Evolutionary conservation across 2,797 vertebrate genomes (phyloP).

Genomic region (Mormyrops boulengeri): DNA sequence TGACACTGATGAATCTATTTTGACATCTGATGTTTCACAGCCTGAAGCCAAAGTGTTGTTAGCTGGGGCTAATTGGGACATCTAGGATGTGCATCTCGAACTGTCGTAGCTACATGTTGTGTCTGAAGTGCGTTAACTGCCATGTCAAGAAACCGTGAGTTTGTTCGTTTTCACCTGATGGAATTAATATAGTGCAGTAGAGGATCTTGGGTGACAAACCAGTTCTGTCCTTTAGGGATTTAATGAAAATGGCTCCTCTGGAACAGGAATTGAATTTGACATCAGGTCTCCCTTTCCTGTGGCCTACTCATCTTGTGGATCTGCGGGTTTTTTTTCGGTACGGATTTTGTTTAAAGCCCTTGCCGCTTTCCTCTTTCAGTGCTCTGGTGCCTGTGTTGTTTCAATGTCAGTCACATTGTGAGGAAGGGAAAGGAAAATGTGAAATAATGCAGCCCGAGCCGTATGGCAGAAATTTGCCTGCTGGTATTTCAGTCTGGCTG

Average conservation of each 20-base stretch:
- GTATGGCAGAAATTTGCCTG: neutral
- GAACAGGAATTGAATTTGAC: neutral
- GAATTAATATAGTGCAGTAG: neutral
- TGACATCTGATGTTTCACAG: slow-evolving; percentile 29
- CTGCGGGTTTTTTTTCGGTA: neutral
- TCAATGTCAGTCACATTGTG: neutral
- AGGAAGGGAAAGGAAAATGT: neutral
- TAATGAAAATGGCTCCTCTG: slow-evolving; percentile 1
- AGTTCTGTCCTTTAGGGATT: neutral
- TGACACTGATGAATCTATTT: slow-evolving; percentile 22
- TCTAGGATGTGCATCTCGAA: slow-evolving; percentile 26
- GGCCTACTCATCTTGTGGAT: neutral
- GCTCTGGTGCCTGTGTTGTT: too few relatives aligned
- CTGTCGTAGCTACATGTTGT: slow-evolving; percentile 33
- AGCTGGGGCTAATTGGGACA: slow-evolving; percentile 36
- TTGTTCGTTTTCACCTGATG: slow-evolving; percentile 24
- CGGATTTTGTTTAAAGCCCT: neutral
- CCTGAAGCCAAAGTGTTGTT: slow-evolving; percentile 27
- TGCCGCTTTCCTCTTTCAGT: neutral
- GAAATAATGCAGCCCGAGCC: neutral
- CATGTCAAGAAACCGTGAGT: slow-evolving; percentile 26
- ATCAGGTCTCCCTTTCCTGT: neutral
- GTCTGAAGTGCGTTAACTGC: slow-evolving; percentile 35
- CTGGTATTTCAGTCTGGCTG: neutral
- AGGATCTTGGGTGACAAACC: neutral